Conservation (phyloP, 23 tunicate species). For the Corella eumyota region DNA sequence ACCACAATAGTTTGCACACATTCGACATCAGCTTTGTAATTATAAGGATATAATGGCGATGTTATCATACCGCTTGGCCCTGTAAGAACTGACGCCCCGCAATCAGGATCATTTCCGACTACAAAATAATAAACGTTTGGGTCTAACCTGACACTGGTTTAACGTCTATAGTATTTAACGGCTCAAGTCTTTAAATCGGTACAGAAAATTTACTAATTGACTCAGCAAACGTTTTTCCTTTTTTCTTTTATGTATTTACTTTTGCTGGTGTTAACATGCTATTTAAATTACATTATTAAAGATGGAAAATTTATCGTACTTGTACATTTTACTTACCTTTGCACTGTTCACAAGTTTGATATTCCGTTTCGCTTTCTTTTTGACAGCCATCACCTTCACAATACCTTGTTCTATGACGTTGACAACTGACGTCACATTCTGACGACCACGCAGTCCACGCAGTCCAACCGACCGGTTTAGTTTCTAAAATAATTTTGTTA, state of each 20-base stretch:
- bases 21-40: slow-evolving; percentile 50
- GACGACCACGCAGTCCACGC: slow-evolving; percentile 74
- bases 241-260: too few relatives aligned
- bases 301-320: neutral
- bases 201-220: too few relatives aligned
- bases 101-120: slow-evolving; percentile 61
- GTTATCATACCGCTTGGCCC: slow-evolving; percentile 20
- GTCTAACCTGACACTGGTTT: neutral
- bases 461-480: slow-evolving; percentile 34
- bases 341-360: slow-evolving; percentile 30
- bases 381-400: slow-evolving; percentile 60
- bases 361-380: slow-evolving; percentile 13
- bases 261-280: too few relatives aligned
- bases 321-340: slow-evolving; percentile 9
- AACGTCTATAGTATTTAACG: neutral
- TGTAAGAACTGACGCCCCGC: slow-evolving; percentile 13
- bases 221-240: too few relatives aligned
- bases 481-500: neutral
- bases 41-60: slow-evolving; percentile 70
- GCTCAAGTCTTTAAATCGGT: neutral
- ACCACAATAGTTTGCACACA: slow-evolving; percentile 60
- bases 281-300: neutral
- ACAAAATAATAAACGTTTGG: neutral
- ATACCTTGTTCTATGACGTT: slow-evolving; percentile 29
- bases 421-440: slow-evolving; percentile 42